Evolutionary conservation across 2,888 invertebrate species (phyloP).

Genomic region (Cheilosia pagana): DNA sequence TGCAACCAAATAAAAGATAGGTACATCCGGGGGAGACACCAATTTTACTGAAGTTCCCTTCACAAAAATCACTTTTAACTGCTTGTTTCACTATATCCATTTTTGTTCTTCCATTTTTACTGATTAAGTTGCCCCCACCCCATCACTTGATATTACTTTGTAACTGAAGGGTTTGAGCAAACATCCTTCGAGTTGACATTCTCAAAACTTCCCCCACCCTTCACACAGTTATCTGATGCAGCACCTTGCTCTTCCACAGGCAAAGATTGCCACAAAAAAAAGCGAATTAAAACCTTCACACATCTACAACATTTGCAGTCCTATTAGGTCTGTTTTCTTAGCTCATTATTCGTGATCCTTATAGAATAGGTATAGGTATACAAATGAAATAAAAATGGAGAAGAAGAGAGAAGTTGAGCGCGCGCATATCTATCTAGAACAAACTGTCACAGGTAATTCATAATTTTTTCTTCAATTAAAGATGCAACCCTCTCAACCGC

Average conservation of each 20-base stretch:
- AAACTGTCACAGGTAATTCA: conserved; percentile 71
- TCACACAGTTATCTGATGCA: not conserved
- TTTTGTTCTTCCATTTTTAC: not conserved
- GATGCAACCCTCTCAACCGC: conserved; percentile 52
- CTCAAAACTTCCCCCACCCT: not conserved
- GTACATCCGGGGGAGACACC: too few relatives aligned
- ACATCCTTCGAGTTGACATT: not conserved
- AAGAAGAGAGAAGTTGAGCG: conserved; percentile 51
- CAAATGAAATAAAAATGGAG: conserved; percentile 37
- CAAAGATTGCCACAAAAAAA: conserved; percentile 22
- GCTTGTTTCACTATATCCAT: not conserved
- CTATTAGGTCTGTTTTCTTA: conserved; percentile 54
- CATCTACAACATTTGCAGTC: conserved; percentile 25
- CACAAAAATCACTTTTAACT: conserved; percentile 3
- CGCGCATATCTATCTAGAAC: conserved; percentile 69
- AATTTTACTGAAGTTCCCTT: not conserved
- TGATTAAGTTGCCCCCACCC: not conserved
- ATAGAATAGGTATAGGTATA: not conserved
- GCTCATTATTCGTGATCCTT: conserved; percentile 56
- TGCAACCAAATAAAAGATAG: too few relatives aligned
- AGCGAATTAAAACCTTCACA: conserved; percentile 36
- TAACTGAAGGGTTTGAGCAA: conserved; percentile 10
- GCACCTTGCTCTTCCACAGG: not conserved
- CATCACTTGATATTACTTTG: not conserved
- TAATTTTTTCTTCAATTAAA: conserved; percentile 73